phyloP scores from a whole-genome alignment of 2,888 invertebrate species.

The Heliconius charithonia region DNA sequence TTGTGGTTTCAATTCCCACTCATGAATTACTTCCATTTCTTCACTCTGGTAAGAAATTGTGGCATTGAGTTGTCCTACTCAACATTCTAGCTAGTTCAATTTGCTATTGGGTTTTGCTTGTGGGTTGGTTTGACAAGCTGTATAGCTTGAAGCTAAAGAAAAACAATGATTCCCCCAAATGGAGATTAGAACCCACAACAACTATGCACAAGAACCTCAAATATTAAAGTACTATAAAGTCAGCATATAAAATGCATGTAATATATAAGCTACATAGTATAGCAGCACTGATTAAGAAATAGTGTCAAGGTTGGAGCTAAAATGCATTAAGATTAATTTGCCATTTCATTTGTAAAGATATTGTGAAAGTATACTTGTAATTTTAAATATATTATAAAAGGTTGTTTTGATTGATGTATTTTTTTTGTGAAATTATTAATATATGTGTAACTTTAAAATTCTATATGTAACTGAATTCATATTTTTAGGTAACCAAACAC shows the following conservation, averaged over 20 bases:
- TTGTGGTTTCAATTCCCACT: background rate
- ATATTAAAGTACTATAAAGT: background rate
- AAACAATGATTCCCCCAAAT: background rate
- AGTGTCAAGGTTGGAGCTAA: conserved; percentile 7
- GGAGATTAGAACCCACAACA: background rate
- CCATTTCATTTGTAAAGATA: background rate
- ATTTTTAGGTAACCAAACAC: background rate
- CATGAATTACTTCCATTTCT: background rate
- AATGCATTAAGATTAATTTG: background rate
- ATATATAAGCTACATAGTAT: background rate
- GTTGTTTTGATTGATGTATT: background rate
- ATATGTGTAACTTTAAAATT: too few species aligned
- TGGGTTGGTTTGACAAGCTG: too few species aligned
- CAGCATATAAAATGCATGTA: background rate
- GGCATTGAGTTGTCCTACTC: background rate
- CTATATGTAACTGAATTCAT: background rate
- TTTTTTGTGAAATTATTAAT: too few species aligned
- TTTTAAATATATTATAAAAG: background rate
- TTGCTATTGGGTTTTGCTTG: background rate
- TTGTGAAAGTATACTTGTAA: background rate
- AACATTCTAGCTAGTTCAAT: too few species aligned
- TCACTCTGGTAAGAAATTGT: background rate
- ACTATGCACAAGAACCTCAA: background rate
- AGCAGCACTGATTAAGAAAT: background rate
- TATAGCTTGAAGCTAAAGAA: background rate